These are phyloP conservation scores for Phenganax marumi DNA, from an alignment of 92 coral and sea anemone genomes.

Conservation along the genomic window DNA sequence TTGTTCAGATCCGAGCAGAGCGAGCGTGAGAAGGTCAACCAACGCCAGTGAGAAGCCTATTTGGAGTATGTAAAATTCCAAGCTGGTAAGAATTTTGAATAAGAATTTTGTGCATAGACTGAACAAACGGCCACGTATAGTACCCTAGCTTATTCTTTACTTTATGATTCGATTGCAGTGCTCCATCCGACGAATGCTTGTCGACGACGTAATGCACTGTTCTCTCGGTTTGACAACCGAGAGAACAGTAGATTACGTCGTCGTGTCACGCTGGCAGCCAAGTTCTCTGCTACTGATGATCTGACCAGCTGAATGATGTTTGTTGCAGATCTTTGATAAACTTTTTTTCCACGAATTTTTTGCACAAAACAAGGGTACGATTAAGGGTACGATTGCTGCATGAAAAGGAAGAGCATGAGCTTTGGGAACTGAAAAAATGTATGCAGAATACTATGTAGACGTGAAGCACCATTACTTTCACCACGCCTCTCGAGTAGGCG, in stretches of 20 bases:
- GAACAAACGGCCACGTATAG: background rate
- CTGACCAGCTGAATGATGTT: background rate
- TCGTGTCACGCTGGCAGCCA: background rate
- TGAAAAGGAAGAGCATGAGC: too few species aligned
- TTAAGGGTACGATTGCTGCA: too few species aligned
- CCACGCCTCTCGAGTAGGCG: too few species aligned
- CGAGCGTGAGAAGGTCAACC: slow-evolving; percentile 58
- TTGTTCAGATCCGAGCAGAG: slow-evolving; percentile 52
- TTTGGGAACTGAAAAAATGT: too few species aligned
- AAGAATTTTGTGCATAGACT: too few species aligned
- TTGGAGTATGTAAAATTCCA: slow-evolving; percentile 10
- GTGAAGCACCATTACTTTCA: too few species aligned
- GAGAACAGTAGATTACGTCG: background rate
- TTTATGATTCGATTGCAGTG: background rate
- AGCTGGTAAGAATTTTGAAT: background rate
- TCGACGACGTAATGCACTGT: too few species aligned
- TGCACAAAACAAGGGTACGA: too few species aligned
- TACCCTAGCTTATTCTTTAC: too few species aligned
- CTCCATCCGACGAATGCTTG: background rate
- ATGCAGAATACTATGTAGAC: too few species aligned
- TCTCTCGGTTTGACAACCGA: too few species aligned
- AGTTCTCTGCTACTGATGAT: background rate
- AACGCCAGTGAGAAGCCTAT: slow-evolving; percentile 78
- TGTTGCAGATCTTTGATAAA: background rate
- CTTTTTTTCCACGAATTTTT: too few species aligned